Conservation (phyloP, 2,797 vertebrate species). For the Rhinophrynus dorsalis region DNA sequence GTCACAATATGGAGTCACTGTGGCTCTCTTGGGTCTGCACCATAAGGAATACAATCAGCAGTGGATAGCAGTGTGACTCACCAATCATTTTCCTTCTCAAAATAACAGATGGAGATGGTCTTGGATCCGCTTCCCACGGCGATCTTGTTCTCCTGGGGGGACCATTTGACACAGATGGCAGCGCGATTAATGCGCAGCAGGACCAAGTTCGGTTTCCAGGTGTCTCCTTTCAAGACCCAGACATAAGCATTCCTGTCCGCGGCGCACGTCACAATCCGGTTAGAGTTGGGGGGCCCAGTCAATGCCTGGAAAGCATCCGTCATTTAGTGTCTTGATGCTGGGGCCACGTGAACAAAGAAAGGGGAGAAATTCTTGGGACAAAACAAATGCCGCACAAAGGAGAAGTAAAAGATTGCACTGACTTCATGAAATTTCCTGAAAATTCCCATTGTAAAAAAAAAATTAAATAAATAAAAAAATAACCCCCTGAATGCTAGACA, state of each 20-base stretch:
- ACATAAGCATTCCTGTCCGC: slow-evolving; percentile 71
- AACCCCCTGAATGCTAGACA: too few relatives aligned
- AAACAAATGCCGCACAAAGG: too few relatives aligned
- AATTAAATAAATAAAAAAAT: too few relatives aligned
- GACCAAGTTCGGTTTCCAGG: slow-evolving; percentile 72
- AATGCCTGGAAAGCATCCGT: slow-evolving; percentile 60
- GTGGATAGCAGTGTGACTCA: slow-evolving; percentile 54
- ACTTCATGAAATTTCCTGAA: too few relatives aligned
- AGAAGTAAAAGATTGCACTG: too few relatives aligned
- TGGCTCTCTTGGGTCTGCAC: too few relatives aligned
- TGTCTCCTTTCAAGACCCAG: slow-evolving; percentile 64
- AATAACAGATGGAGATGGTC: slow-evolving; percentile 83
- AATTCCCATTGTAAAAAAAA: too few relatives aligned
- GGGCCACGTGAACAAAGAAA: too few relatives aligned
- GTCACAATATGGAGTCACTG: too few relatives aligned
- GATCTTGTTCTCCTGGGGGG: slow-evolving; percentile 75
- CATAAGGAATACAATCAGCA: too few relatives aligned
- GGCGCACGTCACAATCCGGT: slow-evolving; percentile 68
- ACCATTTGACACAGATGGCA: slow-evolving; percentile 73
- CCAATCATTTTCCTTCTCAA: slow-evolving; percentile 80
- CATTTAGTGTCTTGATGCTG: too few relatives aligned
- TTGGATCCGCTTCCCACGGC: slow-evolving; percentile 77
- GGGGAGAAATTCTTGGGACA: too few relatives aligned
- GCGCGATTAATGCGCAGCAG: slow-evolving; percentile 72
- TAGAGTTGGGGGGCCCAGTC: slow-evolving; percentile 72